Percentiles rank a stretch among this genome's conserved stretches.
phyloP scores from a whole-genome alignment of 2,888 invertebrate species.

The Nephrotoma flavescens region DNA sequence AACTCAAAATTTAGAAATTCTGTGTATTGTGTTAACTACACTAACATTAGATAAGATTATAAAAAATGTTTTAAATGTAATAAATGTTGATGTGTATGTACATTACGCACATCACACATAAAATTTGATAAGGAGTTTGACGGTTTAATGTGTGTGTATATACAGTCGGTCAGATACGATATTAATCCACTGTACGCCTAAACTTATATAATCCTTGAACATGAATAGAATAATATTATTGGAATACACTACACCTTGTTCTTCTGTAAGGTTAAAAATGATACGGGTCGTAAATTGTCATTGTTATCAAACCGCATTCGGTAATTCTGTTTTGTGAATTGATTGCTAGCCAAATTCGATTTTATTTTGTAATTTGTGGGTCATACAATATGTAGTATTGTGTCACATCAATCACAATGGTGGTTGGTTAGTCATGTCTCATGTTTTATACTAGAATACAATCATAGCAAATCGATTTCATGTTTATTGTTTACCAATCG shows the following conservation, averaged over 20 bases:
- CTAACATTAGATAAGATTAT: neutral
- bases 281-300: too few relatives aligned
- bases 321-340: too few relatives aligned
- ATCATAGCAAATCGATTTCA: neutral
- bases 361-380: neutral
- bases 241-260: too few relatives aligned
- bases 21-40: neutral
- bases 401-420: neutral
- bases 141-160: neutral
- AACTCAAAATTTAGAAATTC: neutral
- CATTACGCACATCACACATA: neutral
- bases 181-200: neutral
- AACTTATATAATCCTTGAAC: too few relatives aligned
- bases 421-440: neutral
- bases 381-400: neutral
- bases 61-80: too few relatives aligned
- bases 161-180: neutral
- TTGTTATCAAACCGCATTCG: too few relatives aligned
- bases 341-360: too few relatives aligned
- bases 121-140: neutral
- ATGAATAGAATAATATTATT: too few relatives aligned
- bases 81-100: too few relatives aligned
- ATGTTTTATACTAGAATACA: too few relatives aligned
- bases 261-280: too few relatives aligned
- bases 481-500: neutral